Conservation (phyloP, 64 coral and sea anemone species). For the Montipora capricornis region DNA sequence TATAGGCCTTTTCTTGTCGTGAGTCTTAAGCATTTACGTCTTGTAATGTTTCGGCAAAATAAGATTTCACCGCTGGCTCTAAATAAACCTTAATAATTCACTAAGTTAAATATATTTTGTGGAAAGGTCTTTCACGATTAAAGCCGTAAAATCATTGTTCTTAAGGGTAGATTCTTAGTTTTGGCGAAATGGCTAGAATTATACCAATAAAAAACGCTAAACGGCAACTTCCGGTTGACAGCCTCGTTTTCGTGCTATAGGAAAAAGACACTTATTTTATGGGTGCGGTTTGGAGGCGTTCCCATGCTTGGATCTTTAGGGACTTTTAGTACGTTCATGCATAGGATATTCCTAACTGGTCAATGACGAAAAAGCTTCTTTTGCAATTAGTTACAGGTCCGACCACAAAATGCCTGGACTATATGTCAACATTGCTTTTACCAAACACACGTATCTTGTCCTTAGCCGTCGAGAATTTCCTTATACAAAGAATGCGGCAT, state of each 20-base stretch:
- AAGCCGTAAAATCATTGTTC: background rate
- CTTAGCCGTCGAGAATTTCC: no score
- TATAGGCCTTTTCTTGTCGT: no score
- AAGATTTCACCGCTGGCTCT: background rate
- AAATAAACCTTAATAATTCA: background rate
- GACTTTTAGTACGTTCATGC: background rate
- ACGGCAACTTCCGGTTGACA: constrained; percentile 4
- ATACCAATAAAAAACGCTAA: background rate
- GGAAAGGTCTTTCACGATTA: background rate
- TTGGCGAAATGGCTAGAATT: background rate
- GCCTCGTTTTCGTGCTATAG: constrained; percentile 9
- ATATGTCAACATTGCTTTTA: no score
- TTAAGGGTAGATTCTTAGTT: background rate
- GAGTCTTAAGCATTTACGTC: background rate
- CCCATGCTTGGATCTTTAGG: background rate
- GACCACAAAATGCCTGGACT: no score
- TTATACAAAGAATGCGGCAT: no score
- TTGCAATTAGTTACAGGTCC: no score
- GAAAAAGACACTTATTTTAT: background rate
- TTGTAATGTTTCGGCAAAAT: background rate
- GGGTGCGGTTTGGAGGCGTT: background rate
- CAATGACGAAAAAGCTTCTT: no score
- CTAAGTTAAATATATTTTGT: background rate
- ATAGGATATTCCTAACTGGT: background rate
- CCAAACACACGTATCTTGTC: no score